Percentiles rank a stretch among this genome's conserved stretches.
Conservation (phyloP, 1,140 invertebrate species). For the Apis cerana region DNA sequence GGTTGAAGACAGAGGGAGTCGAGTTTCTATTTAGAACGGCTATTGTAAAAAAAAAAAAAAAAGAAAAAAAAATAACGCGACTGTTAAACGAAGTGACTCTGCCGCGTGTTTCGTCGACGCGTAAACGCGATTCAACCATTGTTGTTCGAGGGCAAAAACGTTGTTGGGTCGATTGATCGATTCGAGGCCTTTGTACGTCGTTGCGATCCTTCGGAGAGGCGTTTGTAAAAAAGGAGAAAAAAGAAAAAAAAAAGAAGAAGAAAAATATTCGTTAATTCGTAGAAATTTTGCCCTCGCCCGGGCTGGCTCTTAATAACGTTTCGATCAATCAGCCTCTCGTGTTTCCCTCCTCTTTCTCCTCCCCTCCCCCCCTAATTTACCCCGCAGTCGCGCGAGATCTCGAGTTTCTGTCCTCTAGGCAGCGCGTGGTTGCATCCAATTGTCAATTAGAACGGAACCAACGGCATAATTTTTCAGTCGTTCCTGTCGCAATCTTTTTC, state of each 20-base stretch:
- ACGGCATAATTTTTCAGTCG: slow-evolving; percentile 20
- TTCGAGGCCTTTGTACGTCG: neutral
- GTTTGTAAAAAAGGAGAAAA: neutral
- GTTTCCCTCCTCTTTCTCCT: neutral
- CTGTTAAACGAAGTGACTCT: slow-evolving; percentile 40
- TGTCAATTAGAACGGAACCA: slow-evolving; percentile 41
- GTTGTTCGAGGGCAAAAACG: neutral
- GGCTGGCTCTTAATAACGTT: neutral
- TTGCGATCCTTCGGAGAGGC: neutral
- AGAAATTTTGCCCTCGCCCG: neutral
- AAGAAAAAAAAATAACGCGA: neutral
- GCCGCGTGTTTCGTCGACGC: neutral
- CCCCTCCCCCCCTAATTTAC: neutral
- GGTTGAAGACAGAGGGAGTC: neutral
- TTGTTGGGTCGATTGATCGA: slow-evolving; percentile 19
- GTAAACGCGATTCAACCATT: neutral
- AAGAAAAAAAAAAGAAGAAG: no score
- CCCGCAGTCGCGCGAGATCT: neutral
- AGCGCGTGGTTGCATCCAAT: neutral
- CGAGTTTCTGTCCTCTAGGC: neutral
- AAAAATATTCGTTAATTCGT: neutral
- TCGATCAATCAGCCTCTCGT: neutral
- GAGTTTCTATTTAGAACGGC: slow-evolving; percentile 4
- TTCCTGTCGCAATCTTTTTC: slow-evolving; percentile 4
- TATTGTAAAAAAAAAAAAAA: neutral